These are phyloP conservation scores for Chaetorhynchus papuensis DNA, from an alignment of 2,113 vertebrate genomes.

Conservation along the genomic window DNA sequence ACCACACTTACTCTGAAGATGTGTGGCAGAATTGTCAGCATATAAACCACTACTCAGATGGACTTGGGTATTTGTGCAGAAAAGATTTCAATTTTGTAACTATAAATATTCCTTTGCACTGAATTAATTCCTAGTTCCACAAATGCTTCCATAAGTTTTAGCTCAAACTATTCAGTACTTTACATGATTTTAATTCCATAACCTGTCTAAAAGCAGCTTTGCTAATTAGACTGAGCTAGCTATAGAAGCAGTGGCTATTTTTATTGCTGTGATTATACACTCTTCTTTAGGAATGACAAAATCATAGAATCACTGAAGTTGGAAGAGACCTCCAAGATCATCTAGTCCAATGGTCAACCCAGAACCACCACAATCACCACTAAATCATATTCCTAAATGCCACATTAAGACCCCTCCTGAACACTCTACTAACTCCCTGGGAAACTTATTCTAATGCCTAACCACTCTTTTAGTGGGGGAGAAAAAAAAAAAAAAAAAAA, in stretches of 20 bases:
- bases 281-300: background rate
- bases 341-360: background rate
- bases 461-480: rapidly evolving
- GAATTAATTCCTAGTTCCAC: background rate
- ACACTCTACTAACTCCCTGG: background rate
- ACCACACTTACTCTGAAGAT: background rate
- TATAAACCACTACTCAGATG: background rate
- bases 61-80: background rate
- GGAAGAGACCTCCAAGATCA: background rate
- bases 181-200: background rate
- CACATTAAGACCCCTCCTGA: background rate
- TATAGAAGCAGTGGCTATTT: background rate
- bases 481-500: background rate
- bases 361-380: background rate
- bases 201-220: background rate
- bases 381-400: background rate
- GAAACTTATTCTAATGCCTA: background rate
- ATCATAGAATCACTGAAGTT: background rate
- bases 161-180: background rate
- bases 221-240: background rate
- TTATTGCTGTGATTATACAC: background rate
- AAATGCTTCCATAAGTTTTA: background rate
- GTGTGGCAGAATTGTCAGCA: background rate
- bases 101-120: background rate
- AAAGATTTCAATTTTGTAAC: background rate